phyloP scores from a whole-genome alignment of 2,888 invertebrate species.

The Cylloceria caligata region DNA sequence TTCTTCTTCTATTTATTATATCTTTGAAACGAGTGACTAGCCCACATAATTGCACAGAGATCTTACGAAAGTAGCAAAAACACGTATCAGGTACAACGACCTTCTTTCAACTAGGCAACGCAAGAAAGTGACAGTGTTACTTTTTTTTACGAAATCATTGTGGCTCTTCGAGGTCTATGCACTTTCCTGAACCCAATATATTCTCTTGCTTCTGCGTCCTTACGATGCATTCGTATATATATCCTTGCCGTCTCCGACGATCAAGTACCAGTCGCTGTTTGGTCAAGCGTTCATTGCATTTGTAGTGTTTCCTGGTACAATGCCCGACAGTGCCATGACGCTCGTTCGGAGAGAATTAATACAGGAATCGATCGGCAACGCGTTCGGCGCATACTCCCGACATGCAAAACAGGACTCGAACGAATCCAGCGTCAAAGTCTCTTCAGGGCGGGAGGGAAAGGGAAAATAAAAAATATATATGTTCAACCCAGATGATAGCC shows the following conservation, averaged over 20 bases:
- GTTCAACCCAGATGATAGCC: not conserved
- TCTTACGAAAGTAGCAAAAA: constrained; percentile 16
- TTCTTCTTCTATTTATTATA: not conserved
- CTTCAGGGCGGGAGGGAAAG: not conserved
- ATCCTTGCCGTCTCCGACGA: constrained; percentile 31
- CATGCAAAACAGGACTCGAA: constrained; percentile 49
- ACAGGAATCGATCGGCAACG: constrained; percentile 57
- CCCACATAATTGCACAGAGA: constrained; percentile 19
- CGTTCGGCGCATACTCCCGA: constrained; percentile 56
- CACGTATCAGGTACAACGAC: constrained; percentile 48
- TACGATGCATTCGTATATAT: constrained; percentile 3
- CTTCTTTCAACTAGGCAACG: constrained; percentile 46
- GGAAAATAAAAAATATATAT: not conserved
- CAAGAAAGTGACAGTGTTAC: constrained; percentile 39
- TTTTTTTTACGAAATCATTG: constrained; percentile 34
- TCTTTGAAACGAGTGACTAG: not conserved
- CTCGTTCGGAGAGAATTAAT: constrained; percentile 25
- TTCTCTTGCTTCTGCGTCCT: constrained; percentile 28
- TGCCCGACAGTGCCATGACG: not conserved
- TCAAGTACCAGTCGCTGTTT: not conserved
- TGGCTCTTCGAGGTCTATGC: constrained; percentile 43
- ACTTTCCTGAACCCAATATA: constrained; percentile 46
- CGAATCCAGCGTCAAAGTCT: constrained; percentile 1
- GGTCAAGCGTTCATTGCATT: constrained; percentile 6
- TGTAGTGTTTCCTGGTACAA: constrained; percentile 8